phyloP scores from a whole-genome alignment of 2,113 vertebrate species.

The Leptosomus discolor region DNA sequence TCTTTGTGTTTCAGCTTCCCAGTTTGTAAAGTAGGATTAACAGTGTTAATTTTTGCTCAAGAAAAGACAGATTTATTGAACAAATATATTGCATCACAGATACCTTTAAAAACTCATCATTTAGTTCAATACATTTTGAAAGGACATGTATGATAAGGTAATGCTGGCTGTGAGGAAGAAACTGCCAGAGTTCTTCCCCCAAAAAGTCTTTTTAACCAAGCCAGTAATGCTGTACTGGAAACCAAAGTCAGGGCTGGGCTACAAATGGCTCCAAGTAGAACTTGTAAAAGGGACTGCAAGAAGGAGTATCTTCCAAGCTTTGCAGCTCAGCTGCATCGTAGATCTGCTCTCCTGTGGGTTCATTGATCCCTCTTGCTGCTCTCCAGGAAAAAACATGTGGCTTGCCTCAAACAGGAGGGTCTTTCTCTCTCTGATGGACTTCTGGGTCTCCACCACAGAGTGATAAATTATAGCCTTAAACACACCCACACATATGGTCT shows the following conservation, averaged over 20 bases:
- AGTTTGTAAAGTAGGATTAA: not conserved
- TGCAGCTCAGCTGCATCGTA: not conserved
- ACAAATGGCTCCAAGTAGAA: not conserved
- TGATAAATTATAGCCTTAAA: not conserved
- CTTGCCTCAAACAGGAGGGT: not conserved
- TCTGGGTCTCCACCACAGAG: not conserved
- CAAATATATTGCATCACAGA: not conserved
- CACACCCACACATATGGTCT: not conserved
- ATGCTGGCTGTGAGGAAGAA: not conserved
- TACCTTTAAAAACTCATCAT: not conserved
- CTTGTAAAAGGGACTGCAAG: not conserved
- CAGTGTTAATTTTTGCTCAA: not conserved
- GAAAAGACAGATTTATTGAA: not conserved
- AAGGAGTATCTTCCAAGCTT: not conserved
- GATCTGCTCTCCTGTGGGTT: not conserved
- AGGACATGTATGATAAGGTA: not conserved
- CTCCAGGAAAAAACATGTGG: not conserved
- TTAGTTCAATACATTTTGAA: accelerated
- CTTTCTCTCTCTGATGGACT: not conserved
- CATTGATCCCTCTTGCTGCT: not conserved
- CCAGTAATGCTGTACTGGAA: not conserved
- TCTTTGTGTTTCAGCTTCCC: not conserved
- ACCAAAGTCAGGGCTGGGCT: not conserved
- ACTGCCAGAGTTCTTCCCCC: not conserved
- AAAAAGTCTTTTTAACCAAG: not conserved